Base-by-base conservation (phyloP, 2,113 vertebrate species). In the Forbesichthys agassizii region DNA sequence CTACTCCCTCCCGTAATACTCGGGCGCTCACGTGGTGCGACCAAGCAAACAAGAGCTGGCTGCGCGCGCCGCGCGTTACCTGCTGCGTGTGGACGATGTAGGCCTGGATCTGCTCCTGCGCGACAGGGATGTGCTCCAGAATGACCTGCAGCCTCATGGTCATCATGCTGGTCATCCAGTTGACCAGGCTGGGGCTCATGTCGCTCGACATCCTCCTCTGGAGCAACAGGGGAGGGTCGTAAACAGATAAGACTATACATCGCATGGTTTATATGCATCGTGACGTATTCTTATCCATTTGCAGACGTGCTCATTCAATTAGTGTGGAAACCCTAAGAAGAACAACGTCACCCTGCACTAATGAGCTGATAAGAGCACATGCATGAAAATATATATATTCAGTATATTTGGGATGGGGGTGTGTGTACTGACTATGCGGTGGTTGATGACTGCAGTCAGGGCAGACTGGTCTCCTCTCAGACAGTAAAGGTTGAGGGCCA, bases 91-190 rank as follows among this genome's bases (percentile, higher is more conserved):
- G 77, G 58, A 95, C 91, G 0, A 96, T 90, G 0, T 96, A 96
- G 77, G 85, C 91, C 79, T 94, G 93, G 66, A 97, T 93, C 79
- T 95, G 94, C 3, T 94, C 94, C 20, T 93, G 91, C 4, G 93
- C 92, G 58, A 96, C 85, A 0, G 96, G 96, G 88, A 96, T 95
- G 80, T 96, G 95, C 73, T 95, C 95, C 79, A 96, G 91, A 4
- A 97, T 94, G 51, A 95, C 94, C 80, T 95, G 95, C 62, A 97
- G 93, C 74, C 96, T 92, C 90, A 96, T 94, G 0, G 94, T 94
- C 94, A 97, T 95, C 94, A 97, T 96, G n/a, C 94, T 94, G 69
- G 95, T 96, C 90, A 97, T 92, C 96, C 96, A 97, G 92, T 94
- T 96, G 58, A 96, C 95, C 81, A 97, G 84, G 2, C 94, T 94